Base-by-base conservation (phyloP, 2,888 invertebrate species). In the Amblyjoppa fuscipennis region DNA sequence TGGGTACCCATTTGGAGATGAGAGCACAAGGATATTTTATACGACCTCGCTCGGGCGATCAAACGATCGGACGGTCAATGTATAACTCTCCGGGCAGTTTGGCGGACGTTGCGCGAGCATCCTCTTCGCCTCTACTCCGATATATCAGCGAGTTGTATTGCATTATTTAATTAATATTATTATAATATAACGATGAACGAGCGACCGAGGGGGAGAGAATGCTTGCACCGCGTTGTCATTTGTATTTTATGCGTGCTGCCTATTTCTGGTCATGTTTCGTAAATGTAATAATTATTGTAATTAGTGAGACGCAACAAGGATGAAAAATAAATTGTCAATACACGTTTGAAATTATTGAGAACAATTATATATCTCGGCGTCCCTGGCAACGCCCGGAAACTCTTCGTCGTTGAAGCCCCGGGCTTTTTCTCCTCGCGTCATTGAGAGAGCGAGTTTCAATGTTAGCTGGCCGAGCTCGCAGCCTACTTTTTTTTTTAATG, bases 271-370 rank as follows among this genome's bases (percentile, higher is more conserved):
- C 78, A 81, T 84, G 69, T 77, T 77, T 81, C 86, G 61, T 86
- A 87, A 70, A 80, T 83, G 75, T 86, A 84, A 84, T 81, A 73
- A 83, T 73, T 73, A 85, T 80, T 83, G 83, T 83, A 85, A 85
- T 71, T 77, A 77, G 73, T 20, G 74, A 73, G 68, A 66, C 34
- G 71, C 73, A 80, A 83, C 80, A 73, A 83, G 51, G 74, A 83
- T 69, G 76, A 68, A 80, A 83, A 77, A 85, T 85, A 85, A 83
- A 85, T 83, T 83, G 80, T 85, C 83, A 51, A 85, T 83, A 85
- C 83, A 73, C 68, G 73, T 85, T 83, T 85, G 76, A 83, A 83
- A 75, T 69, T 38, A 38, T 28, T 51, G 49, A 2, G 41, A 53
- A 31, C 11, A 4, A 31, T 34, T 34, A 31, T 31, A 31, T 53